Conservation (phyloP, 2,113 vertebrate species). For the Melanerpes aurifrons region DNA sequence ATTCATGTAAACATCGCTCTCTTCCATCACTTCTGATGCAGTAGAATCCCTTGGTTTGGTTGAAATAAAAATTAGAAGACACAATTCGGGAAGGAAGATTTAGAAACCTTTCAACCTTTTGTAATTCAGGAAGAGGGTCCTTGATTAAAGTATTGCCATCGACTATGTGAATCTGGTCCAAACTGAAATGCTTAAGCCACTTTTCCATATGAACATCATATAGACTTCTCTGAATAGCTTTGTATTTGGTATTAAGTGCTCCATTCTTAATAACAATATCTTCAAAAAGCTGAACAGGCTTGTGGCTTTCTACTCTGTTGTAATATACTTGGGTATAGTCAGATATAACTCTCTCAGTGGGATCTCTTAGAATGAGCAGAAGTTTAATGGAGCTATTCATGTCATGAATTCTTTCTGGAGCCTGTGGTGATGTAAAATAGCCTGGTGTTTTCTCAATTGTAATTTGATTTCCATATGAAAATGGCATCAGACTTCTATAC, state of each 20-base stretch:
- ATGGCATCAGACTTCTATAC: conserved; percentile 91
- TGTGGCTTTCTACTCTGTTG: conserved; percentile 92
- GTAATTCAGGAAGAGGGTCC: conserved; percentile 89
- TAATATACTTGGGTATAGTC: conserved; percentile 96
- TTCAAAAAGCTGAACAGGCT: conserved; percentile 92
- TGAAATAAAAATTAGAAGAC: conserved; percentile 94
- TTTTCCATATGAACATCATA: conserved; percentile 92
- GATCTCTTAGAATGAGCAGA: conserved; percentile 90
- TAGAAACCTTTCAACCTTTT: conserved; percentile 90
- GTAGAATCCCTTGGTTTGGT: conserved; percentile 95
- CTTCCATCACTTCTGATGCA: conserved; percentile 91
- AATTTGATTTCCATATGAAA: conserved; percentile 91
- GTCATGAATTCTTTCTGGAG: conserved; percentile 87
- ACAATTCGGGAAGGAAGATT: conserved; percentile 87
- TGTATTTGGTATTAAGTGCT: conserved; percentile 89
- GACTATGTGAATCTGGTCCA: conserved; percentile 92
- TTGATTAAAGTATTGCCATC: conserved; percentile 90
- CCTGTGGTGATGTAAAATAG: conserved; percentile 90
- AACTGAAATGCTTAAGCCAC: conserved; percentile 89
- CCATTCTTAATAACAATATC: conserved; percentile 91
- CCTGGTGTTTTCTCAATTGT: conserved; percentile 95
- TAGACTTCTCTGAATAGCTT: conserved; percentile 92
- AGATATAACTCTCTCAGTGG: conserved; percentile 90
- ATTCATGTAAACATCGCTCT: conserved; percentile 92
- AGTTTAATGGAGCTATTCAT: conserved; percentile 94